Evolutionary conservation across 1,140 invertebrate species (phyloP).

Genomic region (Euura lappo): DNA sequence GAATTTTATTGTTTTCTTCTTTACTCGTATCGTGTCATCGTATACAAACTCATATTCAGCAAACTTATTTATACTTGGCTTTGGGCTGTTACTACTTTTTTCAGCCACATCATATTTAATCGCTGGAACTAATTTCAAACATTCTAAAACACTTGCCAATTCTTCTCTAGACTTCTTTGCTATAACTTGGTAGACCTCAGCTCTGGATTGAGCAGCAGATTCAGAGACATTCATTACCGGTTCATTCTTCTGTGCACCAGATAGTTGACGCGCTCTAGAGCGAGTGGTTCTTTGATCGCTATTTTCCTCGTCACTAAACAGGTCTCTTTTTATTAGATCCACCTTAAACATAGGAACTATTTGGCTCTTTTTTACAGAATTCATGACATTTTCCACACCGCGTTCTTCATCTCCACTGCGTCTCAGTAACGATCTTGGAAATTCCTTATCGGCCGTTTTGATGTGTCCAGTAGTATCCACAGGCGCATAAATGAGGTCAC

Average conservation of each 20-base stretch:
- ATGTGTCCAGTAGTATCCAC: no score
- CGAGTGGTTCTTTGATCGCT: slow-evolving; percentile 41
- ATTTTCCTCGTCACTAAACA: slow-evolving; percentile 54
- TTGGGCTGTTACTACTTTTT: not conserved
- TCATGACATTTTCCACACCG: not conserved
- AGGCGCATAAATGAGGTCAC: not conserved
- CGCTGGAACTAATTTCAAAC: slow-evolving; percentile 49
- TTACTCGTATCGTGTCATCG: slow-evolving; percentile 40
- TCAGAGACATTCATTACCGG: not conserved
- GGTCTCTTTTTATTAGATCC: slow-evolving; percentile 51
- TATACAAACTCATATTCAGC: slow-evolving; percentile 40
- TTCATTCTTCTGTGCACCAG: slow-evolving; percentile 25
- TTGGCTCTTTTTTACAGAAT: slow-evolving; percentile 26
- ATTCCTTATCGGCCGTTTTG: no score
- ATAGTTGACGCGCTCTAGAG: slow-evolving; percentile 26
- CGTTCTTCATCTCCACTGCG: not conserved
- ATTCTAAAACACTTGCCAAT: slow-evolving; percentile 48
- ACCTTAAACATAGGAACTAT: slow-evolving; percentile 41
- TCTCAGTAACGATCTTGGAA: not conserved
- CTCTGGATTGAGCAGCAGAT: not conserved
- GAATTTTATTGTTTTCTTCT: slow-evolving; percentile 39
- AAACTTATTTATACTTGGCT: slow-evolving; percentile 8
- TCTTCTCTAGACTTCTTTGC: slow-evolving; percentile 24
- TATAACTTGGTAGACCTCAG: not conserved
- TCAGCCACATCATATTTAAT: slow-evolving; percentile 31